Conservation (phyloP, 2,797 vertebrate genomes). For the Bradypus variegatus region DNA sequence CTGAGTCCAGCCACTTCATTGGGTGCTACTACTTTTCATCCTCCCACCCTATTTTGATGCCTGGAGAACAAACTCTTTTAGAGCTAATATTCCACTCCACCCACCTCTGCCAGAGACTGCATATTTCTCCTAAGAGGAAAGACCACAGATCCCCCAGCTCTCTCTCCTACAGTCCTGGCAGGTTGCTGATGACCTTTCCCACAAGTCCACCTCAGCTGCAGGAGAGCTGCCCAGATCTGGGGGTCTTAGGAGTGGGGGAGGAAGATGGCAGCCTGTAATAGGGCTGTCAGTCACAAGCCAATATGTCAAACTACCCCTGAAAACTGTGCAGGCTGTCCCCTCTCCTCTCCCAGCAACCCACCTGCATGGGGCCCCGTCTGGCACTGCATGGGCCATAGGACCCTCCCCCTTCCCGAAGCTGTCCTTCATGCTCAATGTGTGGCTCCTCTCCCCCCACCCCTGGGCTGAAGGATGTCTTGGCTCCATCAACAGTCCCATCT, state of each 20-base stretch:
- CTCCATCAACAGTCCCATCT: neutral
- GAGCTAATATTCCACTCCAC: neutral
- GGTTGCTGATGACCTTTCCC: neutral
- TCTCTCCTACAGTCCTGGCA: neutral
- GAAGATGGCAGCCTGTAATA: neutral
- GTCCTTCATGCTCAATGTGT: neutral
- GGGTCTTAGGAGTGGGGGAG: neutral
- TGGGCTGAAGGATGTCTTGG: neutral
- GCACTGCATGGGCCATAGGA: conserved; percentile 38
- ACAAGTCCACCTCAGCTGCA: neutral
- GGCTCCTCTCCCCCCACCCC: neutral
- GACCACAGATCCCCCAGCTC: neutral
- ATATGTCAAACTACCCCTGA: neutral
- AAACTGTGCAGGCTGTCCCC: neutral
- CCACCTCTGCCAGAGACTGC: neutral
- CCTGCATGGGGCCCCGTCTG: conserved; percentile 23
- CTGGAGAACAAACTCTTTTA: neutral
- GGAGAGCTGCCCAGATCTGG: neutral
- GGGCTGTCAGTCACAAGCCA: neutral
- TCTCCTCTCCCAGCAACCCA: neutral
- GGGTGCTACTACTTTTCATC: neutral
- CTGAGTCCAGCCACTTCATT: neutral
- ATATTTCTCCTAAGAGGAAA: neutral
- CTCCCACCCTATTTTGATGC: neutral
- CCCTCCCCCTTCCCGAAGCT: neutral